phyloP scores from a whole-genome alignment of 2,113 vertebrate species.

The Acanthisitta chloris region DNA sequence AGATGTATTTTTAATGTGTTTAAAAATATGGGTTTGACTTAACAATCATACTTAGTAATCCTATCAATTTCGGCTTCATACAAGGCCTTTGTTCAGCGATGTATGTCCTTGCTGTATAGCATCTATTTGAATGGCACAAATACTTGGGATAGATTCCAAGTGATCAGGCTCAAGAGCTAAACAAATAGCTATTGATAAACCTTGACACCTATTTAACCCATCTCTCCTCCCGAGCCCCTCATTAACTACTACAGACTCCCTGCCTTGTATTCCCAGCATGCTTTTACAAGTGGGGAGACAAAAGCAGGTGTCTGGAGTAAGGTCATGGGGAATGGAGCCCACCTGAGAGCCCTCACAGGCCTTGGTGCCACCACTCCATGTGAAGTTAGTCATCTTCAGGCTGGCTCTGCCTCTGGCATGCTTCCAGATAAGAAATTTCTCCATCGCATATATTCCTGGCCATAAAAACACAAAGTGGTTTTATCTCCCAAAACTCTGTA shows the following conservation, averaged over 20 bases:
- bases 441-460: neutral
- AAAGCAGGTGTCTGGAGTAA: neutral
- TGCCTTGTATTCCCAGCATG: neutral
- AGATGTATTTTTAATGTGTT: neutral
- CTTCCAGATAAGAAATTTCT: neutral
- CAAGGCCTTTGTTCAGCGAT: constrained; percentile 71
- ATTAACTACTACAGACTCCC: neutral
- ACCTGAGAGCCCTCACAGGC: neutral
- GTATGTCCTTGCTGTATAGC: neutral
- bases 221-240: neutral
- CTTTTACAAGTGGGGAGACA: neutral
- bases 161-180: neutral
- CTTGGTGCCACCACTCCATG: neutral
- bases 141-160: constrained; percentile 17
- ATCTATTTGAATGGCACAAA: neutral
- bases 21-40: constrained; percentile 73
- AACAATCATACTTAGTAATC: constrained; percentile 69
- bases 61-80: constrained; percentile 68
- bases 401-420: neutral
- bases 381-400: fast-evolving
- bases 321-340: neutral
- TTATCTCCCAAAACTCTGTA: neutral
- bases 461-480: neutral
- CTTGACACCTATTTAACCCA: neutral
- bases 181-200: constrained; percentile 35